Conservation (phyloP, 2,888 invertebrate genomes). For the Sarcophaga caerulescens region DNA sequence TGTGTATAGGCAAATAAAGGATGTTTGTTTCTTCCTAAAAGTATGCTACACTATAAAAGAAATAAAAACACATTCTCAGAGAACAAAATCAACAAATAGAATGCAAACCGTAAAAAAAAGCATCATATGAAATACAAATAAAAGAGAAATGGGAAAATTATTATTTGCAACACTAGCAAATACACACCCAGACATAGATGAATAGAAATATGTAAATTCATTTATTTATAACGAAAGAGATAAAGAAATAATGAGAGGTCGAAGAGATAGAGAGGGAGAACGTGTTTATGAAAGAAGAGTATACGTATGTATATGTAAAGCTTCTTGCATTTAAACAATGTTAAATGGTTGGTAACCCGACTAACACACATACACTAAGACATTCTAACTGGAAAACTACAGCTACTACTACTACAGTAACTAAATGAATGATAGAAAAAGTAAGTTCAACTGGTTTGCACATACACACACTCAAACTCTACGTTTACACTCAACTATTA, state of each 20-base stretch:
- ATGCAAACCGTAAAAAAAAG: not conserved
- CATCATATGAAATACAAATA: not conserved
- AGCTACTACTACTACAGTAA: not conserved
- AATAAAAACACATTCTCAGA: not conserved
- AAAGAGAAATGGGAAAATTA: not conserved
- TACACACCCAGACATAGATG: not conserved
- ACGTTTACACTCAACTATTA: constrained; percentile 12
- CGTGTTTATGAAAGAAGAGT: not conserved
- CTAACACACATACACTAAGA: not conserved
- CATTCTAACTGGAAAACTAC: constrained; percentile 12
- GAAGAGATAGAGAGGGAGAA: too few species aligned
- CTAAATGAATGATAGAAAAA: constrained; percentile 3
- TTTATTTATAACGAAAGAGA: not conserved
- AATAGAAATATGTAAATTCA: not conserved
- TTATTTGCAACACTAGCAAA: not conserved
- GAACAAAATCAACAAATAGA: not conserved
- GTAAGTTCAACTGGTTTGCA: constrained; percentile 33
- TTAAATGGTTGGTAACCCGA: constrained; percentile 49
- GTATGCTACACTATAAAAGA: constrained; percentile 1
- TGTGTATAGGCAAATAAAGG: too few species aligned
- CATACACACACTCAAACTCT: constrained; percentile 4
- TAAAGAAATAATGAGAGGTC: too few species aligned
- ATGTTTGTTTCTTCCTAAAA: not conserved
- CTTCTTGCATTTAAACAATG: constrained; percentile 36
- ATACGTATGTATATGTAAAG: constrained; percentile 1